A percentile compares a stretch with the other conserved stretches of the same genome.
These are phyloP conservation scores for Cnemophilus loriae DNA, from an alignment of 2,113 vertebrate genomes.

Conservation along the genomic window DNA sequence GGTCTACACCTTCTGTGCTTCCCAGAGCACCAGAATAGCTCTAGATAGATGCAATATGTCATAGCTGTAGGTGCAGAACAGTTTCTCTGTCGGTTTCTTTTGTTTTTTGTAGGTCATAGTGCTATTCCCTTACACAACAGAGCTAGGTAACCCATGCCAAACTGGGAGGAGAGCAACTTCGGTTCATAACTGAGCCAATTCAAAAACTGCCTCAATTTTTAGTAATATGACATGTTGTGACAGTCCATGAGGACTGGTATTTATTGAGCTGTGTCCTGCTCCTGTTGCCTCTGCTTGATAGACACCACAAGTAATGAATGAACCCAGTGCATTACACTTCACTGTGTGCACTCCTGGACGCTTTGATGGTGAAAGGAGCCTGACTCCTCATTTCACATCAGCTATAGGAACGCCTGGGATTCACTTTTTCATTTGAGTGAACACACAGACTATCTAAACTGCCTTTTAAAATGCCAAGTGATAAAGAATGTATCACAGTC, in stretches of 20 bases:
- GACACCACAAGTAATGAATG: background rate
- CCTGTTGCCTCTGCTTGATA: background rate
- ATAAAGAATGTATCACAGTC: background rate
- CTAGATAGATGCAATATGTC: background rate
- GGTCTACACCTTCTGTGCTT: background rate
- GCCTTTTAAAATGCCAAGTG: background rate
- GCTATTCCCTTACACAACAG: background rate
- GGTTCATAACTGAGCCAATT: background rate
- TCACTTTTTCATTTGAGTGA: background rate
- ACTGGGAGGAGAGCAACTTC: background rate
- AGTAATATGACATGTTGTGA: background rate
- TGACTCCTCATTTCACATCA: background rate
- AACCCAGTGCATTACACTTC: background rate
- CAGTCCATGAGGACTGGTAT: background rate
- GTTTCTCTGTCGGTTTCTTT: background rate
- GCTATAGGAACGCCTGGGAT: background rate
- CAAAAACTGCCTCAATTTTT: background rate
- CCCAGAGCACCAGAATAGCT: background rate
- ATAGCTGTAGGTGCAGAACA: background rate
- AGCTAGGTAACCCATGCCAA: background rate
- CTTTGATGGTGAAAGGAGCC: background rate
- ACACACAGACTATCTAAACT: background rate
- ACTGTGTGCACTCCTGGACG: background rate
- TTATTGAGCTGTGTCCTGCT: background rate
- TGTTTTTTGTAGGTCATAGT: background rate